Conservation (phyloP, 2,797 vertebrate genomes). For the Mormyrus proboscirostris region DNA sequence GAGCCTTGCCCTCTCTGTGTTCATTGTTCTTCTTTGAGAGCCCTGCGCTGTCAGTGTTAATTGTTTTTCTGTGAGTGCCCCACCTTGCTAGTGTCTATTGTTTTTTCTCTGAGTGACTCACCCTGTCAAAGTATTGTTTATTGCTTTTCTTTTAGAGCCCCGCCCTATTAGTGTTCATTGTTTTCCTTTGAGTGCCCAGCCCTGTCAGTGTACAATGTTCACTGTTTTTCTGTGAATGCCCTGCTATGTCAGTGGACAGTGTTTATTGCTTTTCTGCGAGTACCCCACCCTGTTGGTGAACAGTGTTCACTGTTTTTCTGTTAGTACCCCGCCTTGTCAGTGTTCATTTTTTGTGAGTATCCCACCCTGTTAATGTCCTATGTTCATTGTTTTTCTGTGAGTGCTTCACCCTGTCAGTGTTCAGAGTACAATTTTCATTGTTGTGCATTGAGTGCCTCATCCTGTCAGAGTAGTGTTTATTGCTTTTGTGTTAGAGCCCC, state of each 20-base stretch:
- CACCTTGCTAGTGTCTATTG: not conserved
- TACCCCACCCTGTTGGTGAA: not conserved
- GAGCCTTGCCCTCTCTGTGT: conserved; percentile 34
- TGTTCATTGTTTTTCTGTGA: not conserved
- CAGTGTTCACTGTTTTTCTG: not conserved
- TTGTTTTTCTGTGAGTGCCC: not conserved
- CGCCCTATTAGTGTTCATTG: not conserved
- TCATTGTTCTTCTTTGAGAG: not conserved
- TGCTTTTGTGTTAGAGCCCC: not conserved
- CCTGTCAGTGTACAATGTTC: not conserved
- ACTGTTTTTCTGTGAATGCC: conserved; percentile 63
- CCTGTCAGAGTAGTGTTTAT: not conserved
- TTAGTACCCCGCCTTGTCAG: not conserved
- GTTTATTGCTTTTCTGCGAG: not conserved
- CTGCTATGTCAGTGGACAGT: not conserved
- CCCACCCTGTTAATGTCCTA: not conserved
- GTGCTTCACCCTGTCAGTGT: not conserved
- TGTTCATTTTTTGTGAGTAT: not conserved
- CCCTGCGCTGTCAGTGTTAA: too few relatives aligned
- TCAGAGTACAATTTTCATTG: too few relatives aligned
- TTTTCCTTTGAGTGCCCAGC: conserved; percentile 67
- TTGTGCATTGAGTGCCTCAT: not conserved
- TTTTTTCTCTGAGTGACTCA: not conserved
- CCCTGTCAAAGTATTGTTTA: not conserved
- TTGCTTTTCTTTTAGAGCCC: not conserved